These are phyloP conservation scores for Sepiola atlantica DNA, from an alignment of 2,888 invertebrate genomes.

Conservation along the genomic window DNA sequence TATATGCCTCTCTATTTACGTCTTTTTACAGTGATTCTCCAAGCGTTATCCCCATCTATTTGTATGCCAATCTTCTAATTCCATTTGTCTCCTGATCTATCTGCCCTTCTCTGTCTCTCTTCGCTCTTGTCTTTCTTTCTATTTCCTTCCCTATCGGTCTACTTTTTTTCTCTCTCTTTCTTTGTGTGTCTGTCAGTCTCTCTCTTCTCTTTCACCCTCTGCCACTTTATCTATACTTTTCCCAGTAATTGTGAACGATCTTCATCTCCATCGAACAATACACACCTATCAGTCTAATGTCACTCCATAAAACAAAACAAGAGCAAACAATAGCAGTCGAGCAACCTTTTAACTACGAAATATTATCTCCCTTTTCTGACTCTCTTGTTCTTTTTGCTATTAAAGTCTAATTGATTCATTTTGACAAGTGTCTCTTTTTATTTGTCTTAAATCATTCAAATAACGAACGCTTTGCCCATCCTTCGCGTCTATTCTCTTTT, in stretches of 20 bases:
- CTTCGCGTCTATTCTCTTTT: neutral
- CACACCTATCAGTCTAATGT: neutral
- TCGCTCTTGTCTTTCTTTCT: neutral
- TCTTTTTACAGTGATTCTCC: neutral
- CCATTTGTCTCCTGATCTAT: no score
- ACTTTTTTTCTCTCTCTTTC: neutral
- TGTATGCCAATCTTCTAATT: no score
- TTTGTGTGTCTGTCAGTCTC: neutral
- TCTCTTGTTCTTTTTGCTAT: neutral
- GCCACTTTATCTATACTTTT: neutral
- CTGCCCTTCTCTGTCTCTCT: no score
- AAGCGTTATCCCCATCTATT: no score
- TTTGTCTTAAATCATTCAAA: neutral
- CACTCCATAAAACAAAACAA: no score
- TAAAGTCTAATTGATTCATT: neutral
- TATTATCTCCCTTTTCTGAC: neutral
- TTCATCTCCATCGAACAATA: neutral
- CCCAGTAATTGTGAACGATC: neutral
- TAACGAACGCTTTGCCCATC: neutral
- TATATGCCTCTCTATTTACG: no score
- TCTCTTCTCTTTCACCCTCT: neutral
- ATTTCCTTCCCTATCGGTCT: neutral
- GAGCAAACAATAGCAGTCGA: neutral
- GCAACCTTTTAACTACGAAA: neutral
- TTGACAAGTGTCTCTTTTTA: neutral